phyloP scores from a whole-genome alignment of 1,140 invertebrate genomes.

The Drosophila parvula region DNA sequence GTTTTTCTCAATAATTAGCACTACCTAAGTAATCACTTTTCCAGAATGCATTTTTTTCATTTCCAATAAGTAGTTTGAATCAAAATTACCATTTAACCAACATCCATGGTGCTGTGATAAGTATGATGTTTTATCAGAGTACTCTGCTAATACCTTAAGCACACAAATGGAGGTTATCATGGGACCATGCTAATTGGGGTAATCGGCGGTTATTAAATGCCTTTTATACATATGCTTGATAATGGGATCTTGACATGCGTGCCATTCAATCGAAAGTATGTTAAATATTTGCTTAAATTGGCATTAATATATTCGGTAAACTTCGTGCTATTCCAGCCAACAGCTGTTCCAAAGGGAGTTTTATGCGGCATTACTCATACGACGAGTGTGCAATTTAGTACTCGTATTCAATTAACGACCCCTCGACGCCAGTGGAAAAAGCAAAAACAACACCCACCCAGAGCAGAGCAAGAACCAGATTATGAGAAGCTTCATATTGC shows the following conservation, averaged over 20 bases:
- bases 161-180: constrained; percentile 20
- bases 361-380: constrained; percentile 31
- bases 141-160: constrained; percentile 7
- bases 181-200: constrained; percentile 21
- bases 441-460: constrained; percentile 17
- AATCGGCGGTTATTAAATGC: constrained; percentile 14
- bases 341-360: constrained; percentile 25
- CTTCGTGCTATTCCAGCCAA: neutral
- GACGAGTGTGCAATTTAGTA: constrained; percentile 42
- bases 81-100: constrained; percentile 31
- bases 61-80: constrained; percentile 1
- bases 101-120: constrained; percentile 7
- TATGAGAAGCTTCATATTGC: constrained; percentile 42
- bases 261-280: constrained; percentile 23
- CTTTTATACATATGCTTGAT: constrained; percentile 21
- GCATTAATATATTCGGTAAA: constrained; percentile 5
- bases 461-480: constrained; percentile 26
- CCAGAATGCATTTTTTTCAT: too few relatives aligned
- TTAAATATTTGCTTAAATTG: constrained; percentile 15
- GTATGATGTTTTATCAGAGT: constrained; percentile 33
- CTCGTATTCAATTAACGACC: constrained; percentile 49
- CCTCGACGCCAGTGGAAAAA: constrained; percentile 23
- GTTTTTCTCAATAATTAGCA: neutral
- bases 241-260: constrained; percentile 28
- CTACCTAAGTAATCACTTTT: neutral